Conservation (phyloP, 2,797 vertebrate species). For the Kryptolebias ocellatus region DNA sequence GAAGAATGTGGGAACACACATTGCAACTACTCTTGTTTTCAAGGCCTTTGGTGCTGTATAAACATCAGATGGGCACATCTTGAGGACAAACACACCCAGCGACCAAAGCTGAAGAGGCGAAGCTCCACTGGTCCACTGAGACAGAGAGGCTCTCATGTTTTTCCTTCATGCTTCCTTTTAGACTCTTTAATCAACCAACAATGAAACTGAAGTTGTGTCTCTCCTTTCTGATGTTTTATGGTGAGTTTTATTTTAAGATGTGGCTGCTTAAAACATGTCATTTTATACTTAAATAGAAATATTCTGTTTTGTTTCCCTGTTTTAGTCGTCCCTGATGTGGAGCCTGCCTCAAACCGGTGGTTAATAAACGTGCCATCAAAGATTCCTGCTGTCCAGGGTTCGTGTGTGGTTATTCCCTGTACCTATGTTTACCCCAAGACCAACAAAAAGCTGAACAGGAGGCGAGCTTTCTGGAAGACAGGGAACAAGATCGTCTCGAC, state of each 20-base stretch:
- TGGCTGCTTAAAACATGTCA: neutral
- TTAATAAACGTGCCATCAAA: neutral
- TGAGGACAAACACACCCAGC: neutral
- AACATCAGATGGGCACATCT: neutral
- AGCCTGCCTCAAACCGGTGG: neutral
- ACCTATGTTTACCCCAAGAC: conserved; percentile 6
- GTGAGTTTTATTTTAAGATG: conserved; percentile 25
- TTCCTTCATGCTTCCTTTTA: neutral
- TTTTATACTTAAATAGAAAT: neutral
- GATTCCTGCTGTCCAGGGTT: conserved; percentile 21
- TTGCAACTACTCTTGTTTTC: conserved; percentile 11
- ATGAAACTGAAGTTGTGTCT: conserved; percentile 28
- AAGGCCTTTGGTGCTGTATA: neutral
- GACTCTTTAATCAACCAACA: neutral
- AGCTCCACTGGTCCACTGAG: neutral
- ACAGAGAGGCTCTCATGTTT: neutral
- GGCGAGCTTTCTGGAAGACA: conserved; percentile 28
- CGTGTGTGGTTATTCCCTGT: conserved; percentile 43
- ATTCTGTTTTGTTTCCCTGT: neutral
- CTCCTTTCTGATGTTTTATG: conserved; percentile 15
- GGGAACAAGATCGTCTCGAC: neutral
- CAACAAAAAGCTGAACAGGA: neutral
- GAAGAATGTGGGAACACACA: neutral
- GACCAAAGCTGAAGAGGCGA: neutral
- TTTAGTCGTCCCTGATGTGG: conserved; percentile 16